A percentile compares a stretch with the other conserved stretches of the same genome.
phyloP scores from a whole-genome alignment of 2,113 vertebrate species.

The Urocynchramus pylzowi region DNA sequence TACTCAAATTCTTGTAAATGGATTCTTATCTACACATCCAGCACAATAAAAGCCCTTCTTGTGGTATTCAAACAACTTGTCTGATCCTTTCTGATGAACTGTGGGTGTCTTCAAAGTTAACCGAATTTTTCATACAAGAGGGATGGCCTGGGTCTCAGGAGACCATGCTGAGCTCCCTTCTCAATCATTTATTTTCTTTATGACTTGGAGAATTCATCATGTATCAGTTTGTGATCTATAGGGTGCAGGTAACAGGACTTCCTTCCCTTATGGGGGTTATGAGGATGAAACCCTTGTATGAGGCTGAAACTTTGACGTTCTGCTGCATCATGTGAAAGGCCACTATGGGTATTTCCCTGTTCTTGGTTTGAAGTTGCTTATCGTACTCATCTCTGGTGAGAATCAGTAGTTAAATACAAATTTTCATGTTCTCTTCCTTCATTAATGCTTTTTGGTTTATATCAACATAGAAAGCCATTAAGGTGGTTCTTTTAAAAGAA shows the following conservation, averaged over 20 bases:
- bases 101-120: background rate
- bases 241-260: background rate
- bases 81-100: background rate
- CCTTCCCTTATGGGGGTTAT: background rate
- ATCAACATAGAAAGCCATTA: background rate
- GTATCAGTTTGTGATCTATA: background rate
- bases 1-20: background rate
- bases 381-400: background rate
- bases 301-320: background rate
- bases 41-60: background rate
- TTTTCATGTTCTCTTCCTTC: background rate
- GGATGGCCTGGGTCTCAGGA: background rate
- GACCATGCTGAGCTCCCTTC: background rate
- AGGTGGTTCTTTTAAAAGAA: background rate
- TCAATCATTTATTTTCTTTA: background rate
- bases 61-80: background rate
- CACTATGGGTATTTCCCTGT: background rate
- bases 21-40: background rate
- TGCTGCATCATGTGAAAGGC: background rate
- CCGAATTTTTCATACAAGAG: background rate
- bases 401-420: background rate
- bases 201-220: background rate
- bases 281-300: background rate
- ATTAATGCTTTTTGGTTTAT: background rate
- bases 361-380: background rate